A percentile compares a stretch with the other conserved stretches of the same genome.
Conservation (phyloP, 92 coral and sea anemone genomes). For the Bergia sp. region DNA sequence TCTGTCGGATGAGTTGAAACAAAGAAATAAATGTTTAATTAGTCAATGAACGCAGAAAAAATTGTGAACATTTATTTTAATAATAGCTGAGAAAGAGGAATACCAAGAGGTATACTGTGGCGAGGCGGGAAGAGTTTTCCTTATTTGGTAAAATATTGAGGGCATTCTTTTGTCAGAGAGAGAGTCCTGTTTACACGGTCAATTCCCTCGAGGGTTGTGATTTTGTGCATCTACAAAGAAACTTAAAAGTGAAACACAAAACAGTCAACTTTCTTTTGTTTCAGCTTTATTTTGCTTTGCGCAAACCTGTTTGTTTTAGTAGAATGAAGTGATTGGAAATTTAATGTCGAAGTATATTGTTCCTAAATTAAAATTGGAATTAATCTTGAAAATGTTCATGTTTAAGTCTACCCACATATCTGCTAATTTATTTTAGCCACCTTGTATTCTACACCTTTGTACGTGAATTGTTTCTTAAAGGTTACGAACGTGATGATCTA, state of each 20-base stretch:
- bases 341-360: background rate
- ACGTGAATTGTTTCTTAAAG: background rate
- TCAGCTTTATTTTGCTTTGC: background rate
- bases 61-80: background rate
- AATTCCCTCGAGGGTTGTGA: background rate
- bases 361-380: no score
- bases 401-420: background rate
- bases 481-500: background rate
- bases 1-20: background rate
- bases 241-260: background rate
- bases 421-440: background rate
- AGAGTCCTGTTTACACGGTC: background rate
- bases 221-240: background rate
- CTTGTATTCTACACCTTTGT: background rate
- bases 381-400: background rate
- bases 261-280: conserved; percentile 14
- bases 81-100: background rate
- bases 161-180: conserved; percentile 7
- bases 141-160: background rate
- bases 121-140: conserved; percentile 1
- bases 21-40: background rate
- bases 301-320: background rate
- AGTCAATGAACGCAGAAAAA: background rate
- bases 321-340: background rate
- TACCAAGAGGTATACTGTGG: background rate